Conservation (phyloP, 2,113 vertebrate genomes). For the Rhadina sibilatrix region DNA sequence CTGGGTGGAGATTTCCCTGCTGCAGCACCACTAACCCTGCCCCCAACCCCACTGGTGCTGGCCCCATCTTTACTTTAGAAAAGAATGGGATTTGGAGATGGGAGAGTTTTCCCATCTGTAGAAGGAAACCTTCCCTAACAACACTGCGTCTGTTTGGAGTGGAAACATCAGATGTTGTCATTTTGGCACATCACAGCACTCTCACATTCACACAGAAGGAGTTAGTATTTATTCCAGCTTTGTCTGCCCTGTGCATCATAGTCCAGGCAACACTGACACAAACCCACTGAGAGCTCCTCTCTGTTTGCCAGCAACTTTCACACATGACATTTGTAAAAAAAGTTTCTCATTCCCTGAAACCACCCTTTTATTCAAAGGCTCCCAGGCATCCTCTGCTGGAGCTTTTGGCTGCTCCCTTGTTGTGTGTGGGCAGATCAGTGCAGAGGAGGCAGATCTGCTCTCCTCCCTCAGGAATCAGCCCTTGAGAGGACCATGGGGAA, state of each 20-base stretch:
- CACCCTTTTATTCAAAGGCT: neutral
- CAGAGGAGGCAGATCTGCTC: neutral
- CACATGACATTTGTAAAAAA: neutral
- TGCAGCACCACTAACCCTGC: neutral
- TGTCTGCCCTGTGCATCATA: constrained; percentile 5
- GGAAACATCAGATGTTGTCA: constrained; percentile 23
- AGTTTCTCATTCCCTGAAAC: neutral
- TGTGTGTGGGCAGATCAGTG: neutral
- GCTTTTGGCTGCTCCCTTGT: neutral
- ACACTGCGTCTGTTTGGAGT: neutral
- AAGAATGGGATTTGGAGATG: neutral
- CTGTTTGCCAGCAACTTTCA: neutral
- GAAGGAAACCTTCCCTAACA: neutral
- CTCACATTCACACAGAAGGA: neutral
- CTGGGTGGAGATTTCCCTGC: neutral
- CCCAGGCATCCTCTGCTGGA: neutral
- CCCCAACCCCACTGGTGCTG: neutral
- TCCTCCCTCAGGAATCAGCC: neutral
- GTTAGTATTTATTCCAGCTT: constrained; percentile 23
- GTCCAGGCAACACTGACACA: constrained; percentile 2
- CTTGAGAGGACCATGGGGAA: neutral
- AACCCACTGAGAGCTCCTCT: neutral
- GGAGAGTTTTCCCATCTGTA: neutral
- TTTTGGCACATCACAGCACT: neutral
- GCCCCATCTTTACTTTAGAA: neutral